These are phyloP conservation scores for Hybognathus amarus DNA, from an alignment of 2,797 vertebrate species.

Conservation along the genomic window DNA sequence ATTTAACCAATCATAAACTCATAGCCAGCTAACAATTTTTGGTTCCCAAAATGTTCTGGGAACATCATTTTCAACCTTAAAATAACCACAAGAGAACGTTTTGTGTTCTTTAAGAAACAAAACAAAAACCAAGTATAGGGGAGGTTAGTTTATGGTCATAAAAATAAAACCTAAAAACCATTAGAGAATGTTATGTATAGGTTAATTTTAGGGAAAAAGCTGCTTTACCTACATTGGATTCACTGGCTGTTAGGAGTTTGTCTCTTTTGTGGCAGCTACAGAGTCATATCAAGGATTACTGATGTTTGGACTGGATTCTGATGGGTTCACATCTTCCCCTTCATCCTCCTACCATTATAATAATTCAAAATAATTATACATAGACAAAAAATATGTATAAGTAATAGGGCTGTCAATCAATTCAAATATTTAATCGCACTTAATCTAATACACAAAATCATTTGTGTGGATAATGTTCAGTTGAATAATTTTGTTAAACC, in stretches of 20 bases:
- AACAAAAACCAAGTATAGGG: neutral
- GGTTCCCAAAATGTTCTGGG: neutral
- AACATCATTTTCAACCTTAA: neutral
- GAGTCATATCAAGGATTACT: constrained; percentile 86
- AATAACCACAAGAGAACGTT: neutral
- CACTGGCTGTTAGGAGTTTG: constrained; percentile 60
- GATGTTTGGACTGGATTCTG: constrained; percentile 75
- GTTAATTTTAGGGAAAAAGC: neutral
- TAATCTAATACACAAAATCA: neutral
- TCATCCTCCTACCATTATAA: constrained; percentile 77
- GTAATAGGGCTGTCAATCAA: neutral
- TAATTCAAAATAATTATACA: neutral
- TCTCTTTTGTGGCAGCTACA: constrained; percentile 45
- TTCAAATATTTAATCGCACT: neutral
- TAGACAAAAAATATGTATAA: neutral
- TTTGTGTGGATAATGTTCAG: neutral
- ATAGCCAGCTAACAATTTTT: neutral
- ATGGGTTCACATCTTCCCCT: constrained; percentile 66
- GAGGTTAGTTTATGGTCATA: too few relatives aligned
- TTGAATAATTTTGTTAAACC: neutral
- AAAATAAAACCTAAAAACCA: too few relatives aligned
- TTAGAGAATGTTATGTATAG: too few relatives aligned
- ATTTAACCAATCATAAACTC: neutral
- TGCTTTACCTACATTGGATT: neutral
- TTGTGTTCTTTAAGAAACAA: neutral